phyloP scores from a whole-genome alignment of 2,113 vertebrate species.

The Tachysurus fulvidraco region DNA sequence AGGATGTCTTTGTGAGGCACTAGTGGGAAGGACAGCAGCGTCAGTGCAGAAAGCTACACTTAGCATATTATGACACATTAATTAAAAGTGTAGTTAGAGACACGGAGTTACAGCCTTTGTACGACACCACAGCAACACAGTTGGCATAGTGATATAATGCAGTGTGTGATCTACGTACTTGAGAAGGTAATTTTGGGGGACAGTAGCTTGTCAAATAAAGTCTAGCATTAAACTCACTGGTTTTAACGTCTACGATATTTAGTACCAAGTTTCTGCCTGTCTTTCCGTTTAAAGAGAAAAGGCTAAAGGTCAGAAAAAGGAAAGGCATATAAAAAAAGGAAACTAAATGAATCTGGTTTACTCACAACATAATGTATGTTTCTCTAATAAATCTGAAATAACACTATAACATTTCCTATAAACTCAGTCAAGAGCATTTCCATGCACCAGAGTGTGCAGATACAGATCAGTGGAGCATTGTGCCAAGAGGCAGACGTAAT shows the following conservation, averaged over 20 bases:
- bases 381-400: conserved; percentile 15
- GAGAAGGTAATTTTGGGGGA: neutral
- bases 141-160: neutral
- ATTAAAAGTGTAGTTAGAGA: conserved; percentile 7
- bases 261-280: neutral
- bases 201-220: neutral
- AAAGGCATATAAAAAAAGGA: neutral
- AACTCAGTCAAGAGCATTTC: neutral
- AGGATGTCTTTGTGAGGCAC: conserved; percentile 32
- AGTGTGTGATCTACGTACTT: neutral
- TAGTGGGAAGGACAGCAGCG: conserved; percentile 11
- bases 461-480: neutral
- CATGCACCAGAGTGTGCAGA: neutral
- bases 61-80: neutral
- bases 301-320: neutral
- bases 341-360: neutral
- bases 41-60: conserved; percentile 14
- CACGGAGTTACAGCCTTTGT: neutral
- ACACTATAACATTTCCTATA: conserved; percentile 19
- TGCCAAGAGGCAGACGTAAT: conserved; percentile 26
- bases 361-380: neutral
- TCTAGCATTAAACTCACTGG: too few species aligned
- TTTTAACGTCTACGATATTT: neutral
- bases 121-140: neutral
- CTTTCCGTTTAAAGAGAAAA: neutral